These are phyloP conservation scores for Pyrgus malvae DNA, from an alignment of 2,888 invertebrate genomes.

Conservation along the genomic window DNA sequence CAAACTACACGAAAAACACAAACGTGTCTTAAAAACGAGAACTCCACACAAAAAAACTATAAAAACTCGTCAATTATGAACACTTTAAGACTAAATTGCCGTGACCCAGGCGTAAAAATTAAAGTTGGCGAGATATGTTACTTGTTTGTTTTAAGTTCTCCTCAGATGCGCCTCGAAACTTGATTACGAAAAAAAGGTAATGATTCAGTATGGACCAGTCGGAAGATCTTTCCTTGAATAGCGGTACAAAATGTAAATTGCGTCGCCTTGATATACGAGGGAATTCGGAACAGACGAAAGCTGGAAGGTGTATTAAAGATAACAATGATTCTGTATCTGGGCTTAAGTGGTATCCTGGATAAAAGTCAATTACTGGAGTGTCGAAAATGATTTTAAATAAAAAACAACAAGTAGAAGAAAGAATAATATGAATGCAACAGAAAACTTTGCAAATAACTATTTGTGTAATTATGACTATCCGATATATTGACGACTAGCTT, in stretches of 20 bases:
- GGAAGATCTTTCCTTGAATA: slow-evolving; percentile 59
- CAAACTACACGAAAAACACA: slow-evolving; percentile 51
- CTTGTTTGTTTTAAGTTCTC: slow-evolving; percentile 70
- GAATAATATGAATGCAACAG: neutral
- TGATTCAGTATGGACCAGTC: slow-evolving; percentile 61
- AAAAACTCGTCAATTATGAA: slow-evolving; percentile 33
- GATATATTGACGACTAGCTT: too few species aligned
- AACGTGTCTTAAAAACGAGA: slow-evolving; percentile 14
- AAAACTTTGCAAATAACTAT: too few species aligned
- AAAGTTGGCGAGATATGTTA: slow-evolving; percentile 43
- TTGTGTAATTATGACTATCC: too few species aligned
- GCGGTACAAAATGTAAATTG: slow-evolving; percentile 74
- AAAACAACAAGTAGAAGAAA: neutral
- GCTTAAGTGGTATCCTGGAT: slow-evolving; percentile 25
- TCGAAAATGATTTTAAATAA: neutral
- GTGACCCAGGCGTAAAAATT: slow-evolving; percentile 40
- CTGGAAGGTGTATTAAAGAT: slow-evolving; percentile 51
- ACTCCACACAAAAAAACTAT: slow-evolving; percentile 13
- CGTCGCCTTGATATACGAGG: slow-evolving; percentile 52
- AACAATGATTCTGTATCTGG: slow-evolving; percentile 42
- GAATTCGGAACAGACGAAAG: slow-evolving; percentile 50
- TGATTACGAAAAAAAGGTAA: slow-evolving; percentile 66
- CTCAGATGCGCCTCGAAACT: slow-evolving; percentile 61
- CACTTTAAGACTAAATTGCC: slow-evolving; percentile 36
- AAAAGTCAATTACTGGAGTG: slow-evolving; percentile 14